Conservation (phyloP, 2,888 invertebrate species). For the Temnothorax unifasciatus region DNA sequence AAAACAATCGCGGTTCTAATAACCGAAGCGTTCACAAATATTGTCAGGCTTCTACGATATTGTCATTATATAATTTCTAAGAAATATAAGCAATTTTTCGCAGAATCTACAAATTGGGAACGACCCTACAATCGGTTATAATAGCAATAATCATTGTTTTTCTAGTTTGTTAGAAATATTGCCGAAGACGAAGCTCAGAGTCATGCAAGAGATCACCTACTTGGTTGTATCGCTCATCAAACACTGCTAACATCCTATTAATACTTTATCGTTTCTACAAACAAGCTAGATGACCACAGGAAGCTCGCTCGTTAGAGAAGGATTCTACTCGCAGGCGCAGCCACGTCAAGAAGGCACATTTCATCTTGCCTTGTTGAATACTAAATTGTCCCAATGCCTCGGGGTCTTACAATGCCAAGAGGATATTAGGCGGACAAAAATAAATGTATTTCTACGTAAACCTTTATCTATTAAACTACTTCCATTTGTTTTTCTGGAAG, state of each 20-base stretch:
- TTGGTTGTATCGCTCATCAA: slow-evolving; percentile 2
- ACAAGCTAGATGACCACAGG: not conserved
- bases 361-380: not conserved
- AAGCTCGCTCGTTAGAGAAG: not conserved
- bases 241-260: slow-evolving; percentile 14
- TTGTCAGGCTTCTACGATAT: not conserved
- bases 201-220: not conserved
- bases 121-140: not conserved
- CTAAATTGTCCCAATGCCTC: not conserved
- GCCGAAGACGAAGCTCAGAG: not conserved
- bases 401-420: not conserved
- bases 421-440: not conserved
- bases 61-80: not conserved
- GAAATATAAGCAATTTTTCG: not conserved
- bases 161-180: slow-evolving; percentile 1
- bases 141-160: not conserved
- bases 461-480: slow-evolving; percentile 52
- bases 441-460: not conserved
- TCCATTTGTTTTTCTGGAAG: slow-evolving; percentile 38
- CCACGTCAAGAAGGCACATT: not conserved
- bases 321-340: not conserved
- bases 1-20: not conserved
- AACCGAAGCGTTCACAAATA: not conserved
- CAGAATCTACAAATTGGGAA: not conserved
- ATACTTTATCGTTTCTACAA: slow-evolving; percentile 19